These are phyloP conservation scores for Minunthozetes semirufus DNA, from an alignment of 2,888 invertebrate genomes.

Conservation along the genomic window DNA sequence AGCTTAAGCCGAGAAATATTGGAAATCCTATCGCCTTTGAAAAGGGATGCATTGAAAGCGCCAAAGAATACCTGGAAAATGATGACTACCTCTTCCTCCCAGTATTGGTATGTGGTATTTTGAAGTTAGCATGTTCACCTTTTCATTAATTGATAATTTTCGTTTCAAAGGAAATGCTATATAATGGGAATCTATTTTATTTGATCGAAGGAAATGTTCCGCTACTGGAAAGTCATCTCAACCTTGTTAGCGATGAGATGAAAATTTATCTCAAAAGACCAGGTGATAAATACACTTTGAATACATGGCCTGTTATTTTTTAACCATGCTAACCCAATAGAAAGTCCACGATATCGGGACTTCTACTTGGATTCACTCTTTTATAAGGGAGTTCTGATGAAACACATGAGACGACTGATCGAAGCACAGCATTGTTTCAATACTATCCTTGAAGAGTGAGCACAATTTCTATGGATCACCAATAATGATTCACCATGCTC, in stretches of 20 bases:
- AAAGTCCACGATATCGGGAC: not conserved
- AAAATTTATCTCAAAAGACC: conserved; percentile 8
- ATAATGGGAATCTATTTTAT: conserved; percentile 30
- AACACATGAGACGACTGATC: not conserved
- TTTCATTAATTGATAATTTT: not conserved
- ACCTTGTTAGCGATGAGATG: conserved; percentile 23
- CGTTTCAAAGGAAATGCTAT: not conserved
- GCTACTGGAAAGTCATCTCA: conserved; percentile 18
- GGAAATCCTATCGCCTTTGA: conserved; percentile 29
- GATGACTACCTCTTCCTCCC: conserved; percentile 29
- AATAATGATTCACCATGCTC: not conserved
- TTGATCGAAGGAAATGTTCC: conserved; percentile 17
- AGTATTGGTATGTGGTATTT: conserved; percentile 9
- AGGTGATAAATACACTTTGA: not conserved
- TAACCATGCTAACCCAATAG: not conserved
- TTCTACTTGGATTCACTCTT: not conserved
- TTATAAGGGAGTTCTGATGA: conserved; percentile 1
- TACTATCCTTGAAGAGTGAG: not conserved
- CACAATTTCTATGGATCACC: not conserved
- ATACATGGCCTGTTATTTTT: not conserved
- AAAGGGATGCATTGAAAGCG: conserved; percentile 23
- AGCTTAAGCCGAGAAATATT: conserved; percentile 1
- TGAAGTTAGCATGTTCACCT: not conserved
- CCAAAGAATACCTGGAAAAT: conserved; percentile 11
- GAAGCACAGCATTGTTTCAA: conserved; percentile 20